Evolutionary conservation across 2,797 vertebrate species (phyloP).

Genomic region (Myripristis jacobus): DNA sequence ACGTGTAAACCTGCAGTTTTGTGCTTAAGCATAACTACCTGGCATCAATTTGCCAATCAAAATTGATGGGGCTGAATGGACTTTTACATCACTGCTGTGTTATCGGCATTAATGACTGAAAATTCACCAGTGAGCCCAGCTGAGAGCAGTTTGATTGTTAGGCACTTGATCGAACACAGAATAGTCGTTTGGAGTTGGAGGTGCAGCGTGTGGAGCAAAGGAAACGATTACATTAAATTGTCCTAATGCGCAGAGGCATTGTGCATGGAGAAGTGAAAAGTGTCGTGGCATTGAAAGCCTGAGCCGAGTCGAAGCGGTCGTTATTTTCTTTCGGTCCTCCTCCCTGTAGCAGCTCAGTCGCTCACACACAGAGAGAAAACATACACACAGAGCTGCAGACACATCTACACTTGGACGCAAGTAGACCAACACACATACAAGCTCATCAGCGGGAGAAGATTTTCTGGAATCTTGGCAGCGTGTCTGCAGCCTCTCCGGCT

Average conservation of each 20-base stretch:
- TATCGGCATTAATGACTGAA: slow-evolving; percentile 15
- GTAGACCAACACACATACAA: slow-evolving; percentile 30
- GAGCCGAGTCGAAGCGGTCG: slow-evolving; percentile 17
- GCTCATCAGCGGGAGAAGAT: slow-evolving; percentile 48
- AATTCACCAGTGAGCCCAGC: slow-evolving; percentile 10
- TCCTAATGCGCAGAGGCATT: slow-evolving; percentile 25
- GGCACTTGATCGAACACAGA: slow-evolving; percentile 35
- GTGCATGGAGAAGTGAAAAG: slow-evolving; percentile 27
- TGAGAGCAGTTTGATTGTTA: slow-evolving; percentile 38
- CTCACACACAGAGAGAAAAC: neutral
- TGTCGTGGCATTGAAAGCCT: slow-evolving; percentile 40
- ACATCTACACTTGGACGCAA: slow-evolving; percentile 26
- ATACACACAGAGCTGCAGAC: slow-evolving; percentile 19
- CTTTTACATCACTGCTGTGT: neutral
- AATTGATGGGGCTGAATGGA: slow-evolving; percentile 1
- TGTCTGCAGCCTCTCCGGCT: slow-evolving; percentile 52
- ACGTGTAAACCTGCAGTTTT: neutral
- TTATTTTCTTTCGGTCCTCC: slow-evolving; percentile 8
- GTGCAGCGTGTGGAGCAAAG: slow-evolving; percentile 13
- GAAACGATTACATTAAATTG: slow-evolving; percentile 39
- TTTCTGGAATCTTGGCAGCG: slow-evolving; percentile 55
- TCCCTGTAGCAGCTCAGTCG: slow-evolving; percentile 19
- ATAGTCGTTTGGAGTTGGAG: slow-evolving; percentile 24
- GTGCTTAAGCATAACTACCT: slow-evolving; percentile 5
- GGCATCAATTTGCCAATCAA: slow-evolving; percentile 25